phyloP scores from a whole-genome alignment of 2,797 vertebrate species.

The Thripadectes ignobilis region DNA sequence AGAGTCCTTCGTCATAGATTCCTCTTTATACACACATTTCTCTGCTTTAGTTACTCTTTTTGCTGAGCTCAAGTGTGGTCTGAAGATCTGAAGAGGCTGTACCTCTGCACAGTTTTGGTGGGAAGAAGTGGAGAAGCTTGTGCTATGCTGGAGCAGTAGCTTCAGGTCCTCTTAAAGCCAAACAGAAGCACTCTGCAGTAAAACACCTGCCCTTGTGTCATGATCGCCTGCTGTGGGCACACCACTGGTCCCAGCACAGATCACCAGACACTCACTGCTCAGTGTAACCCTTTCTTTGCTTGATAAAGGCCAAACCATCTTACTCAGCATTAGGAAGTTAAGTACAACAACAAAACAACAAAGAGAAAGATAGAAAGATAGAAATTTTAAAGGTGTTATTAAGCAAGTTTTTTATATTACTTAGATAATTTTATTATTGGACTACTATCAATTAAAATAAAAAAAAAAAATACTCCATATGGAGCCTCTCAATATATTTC shows the following conservation, averaged over 20 bases:
- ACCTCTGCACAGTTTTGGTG: not conserved
- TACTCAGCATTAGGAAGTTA: not conserved
- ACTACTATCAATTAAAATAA: not conserved
- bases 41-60: not conserved
- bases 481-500: not conserved
- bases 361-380: not conserved
- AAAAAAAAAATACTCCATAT: not conserved
- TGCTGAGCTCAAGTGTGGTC: not conserved
- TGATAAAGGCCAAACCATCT: not conserved
- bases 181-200: not conserved
- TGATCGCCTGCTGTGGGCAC: accelerated
- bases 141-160: not conserved
- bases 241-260: not conserved
- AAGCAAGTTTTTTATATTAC: not conserved
- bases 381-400: not conserved
- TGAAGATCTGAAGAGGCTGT: not conserved
- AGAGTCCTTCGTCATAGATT: not conserved
- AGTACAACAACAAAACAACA: not conserved
- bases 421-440: not conserved
- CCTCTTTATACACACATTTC: not conserved
- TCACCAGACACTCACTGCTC: not conserved
- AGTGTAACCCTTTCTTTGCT: not conserved
- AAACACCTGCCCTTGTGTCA: not conserved
- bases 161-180: not conserved
- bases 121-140: not conserved